Base-by-base conservation (phyloP, 2,113 vertebrate genomes). In the Parus major region DNA sequence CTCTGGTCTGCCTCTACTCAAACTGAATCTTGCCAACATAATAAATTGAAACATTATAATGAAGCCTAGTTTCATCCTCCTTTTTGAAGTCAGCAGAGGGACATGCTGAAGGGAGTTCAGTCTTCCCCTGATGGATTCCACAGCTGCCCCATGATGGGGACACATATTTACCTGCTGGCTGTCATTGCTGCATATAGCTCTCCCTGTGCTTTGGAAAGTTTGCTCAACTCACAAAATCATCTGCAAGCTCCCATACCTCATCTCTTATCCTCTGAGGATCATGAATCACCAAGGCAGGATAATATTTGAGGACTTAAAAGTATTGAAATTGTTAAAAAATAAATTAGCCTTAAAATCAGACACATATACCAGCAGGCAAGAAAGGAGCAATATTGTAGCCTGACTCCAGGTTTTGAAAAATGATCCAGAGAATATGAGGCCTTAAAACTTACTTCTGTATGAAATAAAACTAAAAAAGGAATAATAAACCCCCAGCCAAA, bases 241-340 rank as follows among this genome's bases (percentile, higher is more conserved):
- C 88, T 81, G 66, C 56, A 92, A 88, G 80, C 80, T 94, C 91
- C 69, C 39, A 17, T 2, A 75, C 12, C 83, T 41, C 76, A 80
- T 52, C 72, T 64, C 77, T 83, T 63, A 66, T 63, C 72, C 82
- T 86, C n/a, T 0, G 64, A 75, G 83, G 76, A 86, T 71, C 86
- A 49, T 68, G 81, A 95, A 92, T 92, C 76, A 93, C 57, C 69
- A 86, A 71, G 72, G 86, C 52, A 64, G 72, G 72, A 68, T 68
- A 86, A 81, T 88, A 92, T 93, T 59, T 83, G 91, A 93, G 64
- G 61, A 83, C 56, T 85, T 81, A 28, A 66, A 86, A 88, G 77
- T 47, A 93, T 31, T 71, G 35, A 86, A 88, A 71, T 49, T 88
- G 63, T 94, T 92, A 93, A 93, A 94, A 96, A 93, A 90, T 75